These are phyloP conservation scores for Lepidotrigona ventralis DNA, from an alignment of 1,140 invertebrate genomes.

Conservation along the genomic window DNA sequence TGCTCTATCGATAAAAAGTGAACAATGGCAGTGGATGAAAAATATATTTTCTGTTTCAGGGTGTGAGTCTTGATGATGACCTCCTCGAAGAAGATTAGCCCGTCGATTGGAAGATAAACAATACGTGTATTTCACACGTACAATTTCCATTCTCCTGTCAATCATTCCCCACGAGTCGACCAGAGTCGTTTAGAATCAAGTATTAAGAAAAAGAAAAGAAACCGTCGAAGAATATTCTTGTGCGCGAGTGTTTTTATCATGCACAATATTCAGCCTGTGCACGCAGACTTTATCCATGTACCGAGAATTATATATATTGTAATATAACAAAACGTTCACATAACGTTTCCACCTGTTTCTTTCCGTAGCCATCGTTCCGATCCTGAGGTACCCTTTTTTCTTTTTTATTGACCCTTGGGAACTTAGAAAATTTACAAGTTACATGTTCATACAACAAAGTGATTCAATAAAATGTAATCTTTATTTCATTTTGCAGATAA, in stretches of 20 bases:
- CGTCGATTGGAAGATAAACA: conserved; percentile 32
- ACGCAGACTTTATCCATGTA: conserved; percentile 23
- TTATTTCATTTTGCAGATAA: neutral
- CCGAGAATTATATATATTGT: conserved; percentile 73
- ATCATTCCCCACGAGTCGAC: conserved; percentile 63
- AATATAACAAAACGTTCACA: conserved; percentile 61
- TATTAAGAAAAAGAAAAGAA: conserved; percentile 40
- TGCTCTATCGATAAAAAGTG: neutral
- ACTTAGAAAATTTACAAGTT: neutral
- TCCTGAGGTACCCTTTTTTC: neutral
- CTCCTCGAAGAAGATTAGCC: conserved; percentile 81
- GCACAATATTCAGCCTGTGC: conserved; percentile 24
- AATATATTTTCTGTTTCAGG: conserved; percentile 77
- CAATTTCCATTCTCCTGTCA: conserved; percentile 54
- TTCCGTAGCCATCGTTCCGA: neutral
- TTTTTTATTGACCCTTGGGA: neutral
- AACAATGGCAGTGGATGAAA: neutral
- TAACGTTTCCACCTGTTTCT: neutral
- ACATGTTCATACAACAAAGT: neutral
- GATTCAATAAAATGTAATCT: neutral
- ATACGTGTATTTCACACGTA: conserved; percentile 17
- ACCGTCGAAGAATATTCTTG: conserved; percentile 34
- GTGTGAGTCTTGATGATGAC: conserved; percentile 85
- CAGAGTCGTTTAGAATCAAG: conserved; percentile 49
- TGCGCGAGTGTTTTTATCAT: conserved; percentile 59